Evolutionary conservation across 2,797 vertebrate species (phyloP).

Genomic region (Tadarida brasiliensis): DNA sequence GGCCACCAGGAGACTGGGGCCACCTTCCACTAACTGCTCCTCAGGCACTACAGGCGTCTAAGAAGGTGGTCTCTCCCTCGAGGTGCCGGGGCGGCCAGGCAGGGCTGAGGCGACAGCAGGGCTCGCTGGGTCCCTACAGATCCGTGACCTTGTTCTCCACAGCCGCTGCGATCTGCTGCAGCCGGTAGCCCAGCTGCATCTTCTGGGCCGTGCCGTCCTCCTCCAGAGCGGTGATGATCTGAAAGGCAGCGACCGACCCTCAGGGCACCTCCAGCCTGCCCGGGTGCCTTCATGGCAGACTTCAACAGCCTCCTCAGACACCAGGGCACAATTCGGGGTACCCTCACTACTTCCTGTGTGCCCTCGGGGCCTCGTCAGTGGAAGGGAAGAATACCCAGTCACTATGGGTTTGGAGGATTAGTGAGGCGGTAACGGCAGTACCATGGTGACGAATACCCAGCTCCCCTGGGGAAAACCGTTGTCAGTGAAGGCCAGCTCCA

Average conservation of each 20-base stretch:
- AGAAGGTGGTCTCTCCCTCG: constrained; percentile 49
- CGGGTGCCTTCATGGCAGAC: accelerated
- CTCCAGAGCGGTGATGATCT: constrained; percentile 99
- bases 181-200: constrained; percentile 98
- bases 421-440: not conserved
- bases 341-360: not conserved
- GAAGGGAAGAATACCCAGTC: not conserved
- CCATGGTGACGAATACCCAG: accelerated
- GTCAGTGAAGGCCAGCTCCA: not conserved
- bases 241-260: constrained; percentile 64
- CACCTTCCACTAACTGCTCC: constrained; percentile 68
- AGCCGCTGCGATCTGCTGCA: constrained; percentile 98
- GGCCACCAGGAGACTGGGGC: not conserved
- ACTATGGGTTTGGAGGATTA: not conserved
- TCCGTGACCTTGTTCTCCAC: constrained; percentile 99
- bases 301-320: accelerated
- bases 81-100: not conserved
- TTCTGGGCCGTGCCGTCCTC: constrained; percentile 98
- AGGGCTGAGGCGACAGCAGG: not conserved
- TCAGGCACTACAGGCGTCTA: constrained; percentile 76
- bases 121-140: constrained; percentile 90
- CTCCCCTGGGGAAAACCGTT: accelerated
- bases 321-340: accelerated
- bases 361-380: not conserved
- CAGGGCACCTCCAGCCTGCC: not conserved